These are phyloP conservation scores for Acromyrmex charruanus DNA, from an alignment of 1,140 invertebrate genomes.

Conservation along the genomic window DNA sequence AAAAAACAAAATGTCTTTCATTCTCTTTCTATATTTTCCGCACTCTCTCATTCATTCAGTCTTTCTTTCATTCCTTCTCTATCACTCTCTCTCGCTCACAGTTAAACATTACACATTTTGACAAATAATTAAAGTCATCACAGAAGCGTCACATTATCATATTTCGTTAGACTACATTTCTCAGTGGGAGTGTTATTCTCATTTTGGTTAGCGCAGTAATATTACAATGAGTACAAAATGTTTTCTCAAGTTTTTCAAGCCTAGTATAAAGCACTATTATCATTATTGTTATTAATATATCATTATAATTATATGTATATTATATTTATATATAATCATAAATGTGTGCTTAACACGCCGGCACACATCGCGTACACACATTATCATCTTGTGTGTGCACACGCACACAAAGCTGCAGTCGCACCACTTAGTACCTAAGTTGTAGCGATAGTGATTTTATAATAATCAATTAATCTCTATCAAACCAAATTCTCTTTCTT, in stretches of 20 bases:
- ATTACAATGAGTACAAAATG: constrained; percentile 86
- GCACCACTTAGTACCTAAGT: constrained; percentile 74
- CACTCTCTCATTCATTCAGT: constrained; percentile 47
- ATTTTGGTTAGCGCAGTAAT: constrained; percentile 82
- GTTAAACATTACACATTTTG: constrained; percentile 79
- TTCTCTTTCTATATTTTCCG: constrained; percentile 41
- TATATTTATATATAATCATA: constrained; percentile 76
- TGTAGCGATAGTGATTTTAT: constrained; percentile 74
- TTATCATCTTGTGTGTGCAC: constrained; percentile 55
- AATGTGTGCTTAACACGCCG: constrained; percentile 68
- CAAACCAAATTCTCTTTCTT: constrained; percentile 49
- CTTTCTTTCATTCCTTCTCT: constrained; percentile 38
- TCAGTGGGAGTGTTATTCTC: constrained; percentile 76
- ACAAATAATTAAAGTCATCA: constrained; percentile 85
- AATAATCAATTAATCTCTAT: constrained; percentile 62
- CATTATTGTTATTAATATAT: constrained; percentile 75
- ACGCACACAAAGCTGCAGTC: constrained; percentile 68
- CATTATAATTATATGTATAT: constrained; percentile 69
- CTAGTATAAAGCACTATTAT: constrained; percentile 86
- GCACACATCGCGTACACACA: constrained; percentile 72
- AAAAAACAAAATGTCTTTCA: constrained; percentile 63
- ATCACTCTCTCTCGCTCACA: constrained; percentile 59
- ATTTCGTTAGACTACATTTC: constrained; percentile 83
- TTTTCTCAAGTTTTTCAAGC: constrained; percentile 82
- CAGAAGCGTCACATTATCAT: constrained; percentile 85